Base-by-base conservation (phyloP, 1,140 invertebrate species). In the Palaemon carinicauda region DNA sequence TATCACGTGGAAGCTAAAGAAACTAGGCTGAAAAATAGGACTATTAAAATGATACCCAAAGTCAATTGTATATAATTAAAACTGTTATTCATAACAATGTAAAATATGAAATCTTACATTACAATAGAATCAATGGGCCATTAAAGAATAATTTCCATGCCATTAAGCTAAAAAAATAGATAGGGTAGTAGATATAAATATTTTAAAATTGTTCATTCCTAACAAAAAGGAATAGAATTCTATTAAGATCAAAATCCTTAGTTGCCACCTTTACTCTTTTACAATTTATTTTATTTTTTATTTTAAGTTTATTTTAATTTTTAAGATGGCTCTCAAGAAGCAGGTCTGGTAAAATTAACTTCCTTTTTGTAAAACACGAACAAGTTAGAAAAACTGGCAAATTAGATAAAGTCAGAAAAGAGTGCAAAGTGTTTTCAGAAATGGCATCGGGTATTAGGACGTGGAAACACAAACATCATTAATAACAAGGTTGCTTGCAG, bases 51-150 rank as follows among this genome's bases (percentile, higher is more conserved):
- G 79, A 80, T 87, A 87, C 85, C 81, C 79, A 87, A 87, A 87
- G 79, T 81, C 80, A 82, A 77, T 41, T 87, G 85, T 87, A 87
- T 87, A 87, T 82, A 87, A 87, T 87, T 87, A 87, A 87, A 87
- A 87, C 85, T 87, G 85, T 82, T 87, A 87, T 87, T 82, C 79
- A 87, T 87, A 87, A 87, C 85, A 87, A 87, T 82, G 80, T 87
- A 87, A 87, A 87, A 87, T 87, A 87, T 87, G 85, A 87, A 87
- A 75, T 87, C 79, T 87, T 87, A 87, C 80, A 87, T 81, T 87
- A 82, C 85, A 87, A 81, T 87, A 87, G 80, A 82, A 87, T 81
- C 85, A 81, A 87, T 82, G 84, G 84, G 84, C 84, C 84, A 86
- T 86, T 86, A 86, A 86, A 86, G 84, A 86, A 86, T 86, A 86